Conservation (phyloP, 2,113 vertebrate species). For the Tyrannus savana region DNA sequence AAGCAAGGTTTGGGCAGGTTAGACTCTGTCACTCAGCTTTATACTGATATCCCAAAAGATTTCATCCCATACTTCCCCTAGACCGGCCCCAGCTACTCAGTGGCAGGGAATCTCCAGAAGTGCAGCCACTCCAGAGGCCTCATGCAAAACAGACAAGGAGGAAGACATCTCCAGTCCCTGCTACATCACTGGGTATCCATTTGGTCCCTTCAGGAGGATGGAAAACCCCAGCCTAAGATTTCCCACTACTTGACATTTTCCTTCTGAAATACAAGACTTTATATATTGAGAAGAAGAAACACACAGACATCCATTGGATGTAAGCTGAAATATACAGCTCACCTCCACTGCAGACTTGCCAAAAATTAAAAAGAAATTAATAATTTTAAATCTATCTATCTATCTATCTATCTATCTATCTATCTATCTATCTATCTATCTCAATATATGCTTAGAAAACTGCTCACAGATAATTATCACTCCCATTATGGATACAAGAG, state of each 20-base stretch:
- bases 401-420: background rate
- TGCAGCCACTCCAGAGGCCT: background rate
- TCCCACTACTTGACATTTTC: background rate
- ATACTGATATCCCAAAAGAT: background rate
- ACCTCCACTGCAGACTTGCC: background rate
- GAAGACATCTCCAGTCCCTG: background rate
- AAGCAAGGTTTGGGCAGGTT: background rate
- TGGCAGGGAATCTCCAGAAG: background rate
- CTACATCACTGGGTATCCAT: background rate
- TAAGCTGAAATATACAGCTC: background rate
- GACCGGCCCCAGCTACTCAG: background rate
- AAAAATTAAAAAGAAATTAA: background rate
- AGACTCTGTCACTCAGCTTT: background rate
- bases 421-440: background rate
- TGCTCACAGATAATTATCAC: slow-evolving; percentile 31
- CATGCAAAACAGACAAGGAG: background rate
- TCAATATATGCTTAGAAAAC: background rate
- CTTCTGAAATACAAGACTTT: background rate
- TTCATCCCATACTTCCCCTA: background rate
- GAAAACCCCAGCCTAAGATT: background rate
- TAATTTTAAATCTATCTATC: background rate
- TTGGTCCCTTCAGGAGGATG: background rate
- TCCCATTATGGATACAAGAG: background rate
- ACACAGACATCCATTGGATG: background rate
- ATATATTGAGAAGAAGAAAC: background rate